Base-by-base conservation (phyloP, 2,113 vertebrate genomes). In the Corydoras sp. region DNA sequence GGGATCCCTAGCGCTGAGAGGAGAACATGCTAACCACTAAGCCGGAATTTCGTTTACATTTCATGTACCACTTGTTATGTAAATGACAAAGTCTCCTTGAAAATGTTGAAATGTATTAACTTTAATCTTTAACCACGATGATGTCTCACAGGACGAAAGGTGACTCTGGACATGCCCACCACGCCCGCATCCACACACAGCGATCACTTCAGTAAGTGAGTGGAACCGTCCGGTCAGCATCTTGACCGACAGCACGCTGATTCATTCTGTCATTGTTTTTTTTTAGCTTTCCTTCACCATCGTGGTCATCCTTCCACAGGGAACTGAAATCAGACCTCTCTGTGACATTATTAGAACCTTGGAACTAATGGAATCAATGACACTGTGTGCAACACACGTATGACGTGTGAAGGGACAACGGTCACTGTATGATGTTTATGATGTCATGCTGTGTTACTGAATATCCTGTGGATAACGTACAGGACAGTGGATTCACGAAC, bases 231-330 rank as follows among this genome's bases (percentile, higher is more conserved):
- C n/a, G 43, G 55, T 48, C 53, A 24, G 10, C 56, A 30, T 49
- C 10, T n/a, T n/a, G n/a, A 50, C 9, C 18, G 12, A 8, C 15
- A 54, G 10, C 64, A 65, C 48, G 5, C 3, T 24, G 18, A 24
- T 24, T 12, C 11, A 14, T 8, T n/a, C n/a, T 53, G 13, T 10
- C 51, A 53, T 53, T 12, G 9, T 10, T 12, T 1, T 53, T 58
- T 12, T 74, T 50, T 35, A 89, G 86, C 67, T 54, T 77, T 82
- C 68, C 77, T 86, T 64, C 85, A 88, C 76, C 86, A 86, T 71
- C 82, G 80, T 1, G 12, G 35, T 9, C 81, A 80, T 61, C 74
- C 73, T 4, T 59, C 67, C 2, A 2, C 43, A 8, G 53, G 11
- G 55, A 58, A 13, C 65, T 68, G 14, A 13, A 3, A 56, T 68